Conservation (phyloP, 2,888 invertebrate species). For the Lasioglossum vierecki region DNA sequence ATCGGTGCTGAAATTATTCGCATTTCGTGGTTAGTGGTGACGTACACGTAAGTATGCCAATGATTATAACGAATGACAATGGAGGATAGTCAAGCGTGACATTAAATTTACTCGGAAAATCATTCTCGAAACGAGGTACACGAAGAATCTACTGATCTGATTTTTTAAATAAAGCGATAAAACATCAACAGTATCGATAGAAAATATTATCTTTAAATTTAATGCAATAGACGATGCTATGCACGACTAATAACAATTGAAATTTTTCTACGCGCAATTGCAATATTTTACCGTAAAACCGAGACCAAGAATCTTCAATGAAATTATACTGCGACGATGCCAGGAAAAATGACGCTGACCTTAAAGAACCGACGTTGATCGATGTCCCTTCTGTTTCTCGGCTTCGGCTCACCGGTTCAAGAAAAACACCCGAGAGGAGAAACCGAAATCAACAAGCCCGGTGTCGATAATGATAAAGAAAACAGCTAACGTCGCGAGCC, state of each 20-base stretch:
- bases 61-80: background rate
- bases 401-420: slow-evolving; percentile 1
- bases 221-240: no score
- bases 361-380: slow-evolving; percentile 9
- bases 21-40: background rate
- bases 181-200: no score
- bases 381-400: background rate
- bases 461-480: slow-evolving; percentile 15
- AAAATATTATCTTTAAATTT: background rate
- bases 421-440: background rate
- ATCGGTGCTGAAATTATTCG: background rate
- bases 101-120: no score
- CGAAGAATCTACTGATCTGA: background rate
- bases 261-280: background rate
- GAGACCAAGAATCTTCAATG: background rate
- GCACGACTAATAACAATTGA: background rate
- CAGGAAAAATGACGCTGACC: background rate
- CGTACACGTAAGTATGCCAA: background rate
- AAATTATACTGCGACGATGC: background rate
- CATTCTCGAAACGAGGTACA: no score
- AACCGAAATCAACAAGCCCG: background rate
- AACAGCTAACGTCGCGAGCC: background rate
- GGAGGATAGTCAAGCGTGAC: no score
- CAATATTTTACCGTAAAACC: background rate
- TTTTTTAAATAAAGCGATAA: background rate